phyloP scores from a whole-genome alignment of 2,888 invertebrate genomes.

The Yponomeuta evonymella region DNA sequence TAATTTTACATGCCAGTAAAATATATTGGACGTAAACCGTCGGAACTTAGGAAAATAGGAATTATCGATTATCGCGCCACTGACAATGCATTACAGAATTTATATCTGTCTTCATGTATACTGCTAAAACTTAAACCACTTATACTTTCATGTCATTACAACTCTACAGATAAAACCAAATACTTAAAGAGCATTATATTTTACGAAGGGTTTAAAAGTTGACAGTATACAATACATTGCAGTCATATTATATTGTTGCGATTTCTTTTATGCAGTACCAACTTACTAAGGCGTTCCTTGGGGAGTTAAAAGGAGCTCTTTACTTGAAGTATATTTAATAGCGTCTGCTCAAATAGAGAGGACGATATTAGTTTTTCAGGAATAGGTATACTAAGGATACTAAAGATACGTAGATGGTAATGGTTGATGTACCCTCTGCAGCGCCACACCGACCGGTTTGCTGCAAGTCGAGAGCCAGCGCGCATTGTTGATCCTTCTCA shows the following conservation, averaged over 20 bases:
- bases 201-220: neutral
- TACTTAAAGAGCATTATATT: too few species aligned
- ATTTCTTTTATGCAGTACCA: conserved; percentile 3
- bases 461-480: conserved; percentile 40
- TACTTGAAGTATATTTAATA: neutral
- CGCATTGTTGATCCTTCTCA: conserved; percentile 65
- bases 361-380: neutral
- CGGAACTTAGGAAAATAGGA: conserved; percentile 2
- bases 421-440: neutral
- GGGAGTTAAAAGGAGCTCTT: conserved; percentile 9
- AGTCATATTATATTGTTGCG: neutral
- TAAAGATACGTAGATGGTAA: conserved; percentile 5
- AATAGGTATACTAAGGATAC: neutral
- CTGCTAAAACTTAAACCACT: too few species aligned
- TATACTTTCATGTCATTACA: too few species aligned
- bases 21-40: neutral
- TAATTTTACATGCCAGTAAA: conserved; percentile 1
- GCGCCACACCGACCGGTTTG: conserved; percentile 59
- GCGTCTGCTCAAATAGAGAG: neutral
- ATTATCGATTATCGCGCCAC: conserved; percentile 9
- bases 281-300: neutral
- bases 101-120: neutral
- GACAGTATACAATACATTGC: neutral
- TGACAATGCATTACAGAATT: conserved; percentile 1
- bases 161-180: too few species aligned